Evolutionary conservation across 2,888 invertebrate genomes (phyloP), one percentile per base, ranked within the genome.

Genomic region (Nemurella pictetii): DNA sequence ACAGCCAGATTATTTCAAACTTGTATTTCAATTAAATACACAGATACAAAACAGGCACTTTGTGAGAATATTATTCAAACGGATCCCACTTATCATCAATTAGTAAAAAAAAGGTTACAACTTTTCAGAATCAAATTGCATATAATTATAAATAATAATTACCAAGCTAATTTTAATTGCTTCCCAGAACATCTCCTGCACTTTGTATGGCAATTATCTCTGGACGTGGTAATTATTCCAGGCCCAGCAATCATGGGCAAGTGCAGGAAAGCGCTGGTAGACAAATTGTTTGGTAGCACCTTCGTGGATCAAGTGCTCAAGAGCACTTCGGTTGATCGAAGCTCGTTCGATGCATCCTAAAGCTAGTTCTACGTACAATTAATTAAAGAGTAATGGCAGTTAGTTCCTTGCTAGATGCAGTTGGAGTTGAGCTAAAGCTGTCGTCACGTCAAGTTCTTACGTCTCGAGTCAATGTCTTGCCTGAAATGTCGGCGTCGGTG

Each of bases 261-360:
- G 55, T 32, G 32, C 20, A 2, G 20, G 55, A 32, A 55, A 55
- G 2, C 55, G 55, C 9, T 3, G 12, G 20, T 12, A 55, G 20
- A 55, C 55, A 55, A 55, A 55, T 20, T 55, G 35, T 4, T 35
- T 7, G 4, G 28, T 85, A 85, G 85, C 85, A 85, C 85, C 85
- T 80, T 75, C 28, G 12, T 81, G 80, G 82, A 82, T 82, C 82
- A 74, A 85, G 85, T 85, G 84, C 85, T 85, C 35, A 85, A 85
- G 73, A 85, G 85, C 84, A 85, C 85, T 85, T 75, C 72, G 2
- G 78, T n/a, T 7, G 28, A 75, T 30, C 28, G n/a, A 29, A 78
- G 30, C 15, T 15, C 4, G 30, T 20, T 29, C 20, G 30, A 30
- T 28, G 15, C 5, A 12, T 78, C 20, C n/a, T 78, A 29, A 75